phyloP scores from a whole-genome alignment of 2,113 vertebrate species.

The Ginglymostoma cirratum region DNA sequence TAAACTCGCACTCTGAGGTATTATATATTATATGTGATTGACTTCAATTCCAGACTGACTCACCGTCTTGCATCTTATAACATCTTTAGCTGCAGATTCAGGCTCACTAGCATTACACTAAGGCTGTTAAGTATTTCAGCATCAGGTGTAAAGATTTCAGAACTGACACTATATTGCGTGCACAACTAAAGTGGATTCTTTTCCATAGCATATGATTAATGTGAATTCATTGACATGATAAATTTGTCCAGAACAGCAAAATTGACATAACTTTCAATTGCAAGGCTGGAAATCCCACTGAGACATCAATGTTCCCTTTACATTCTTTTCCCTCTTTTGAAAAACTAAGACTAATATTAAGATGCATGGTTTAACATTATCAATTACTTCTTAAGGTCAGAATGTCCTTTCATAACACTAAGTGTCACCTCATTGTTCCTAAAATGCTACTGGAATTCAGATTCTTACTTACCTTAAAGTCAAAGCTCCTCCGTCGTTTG shows the following conservation, averaged over 20 bases:
- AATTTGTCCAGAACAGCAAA: not conserved
- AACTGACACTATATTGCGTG: not conserved
- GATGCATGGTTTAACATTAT: not conserved
- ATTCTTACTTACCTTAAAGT: not conserved
- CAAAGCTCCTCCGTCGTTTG: not conserved
- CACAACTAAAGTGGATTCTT: conserved; percentile 26
- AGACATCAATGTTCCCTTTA: not conserved
- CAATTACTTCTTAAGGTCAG: conserved; percentile 22
- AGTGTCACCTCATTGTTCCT: not conserved
- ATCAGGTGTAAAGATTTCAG: conserved; percentile 23
- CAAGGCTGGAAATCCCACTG: not conserved
- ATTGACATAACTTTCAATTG: conserved; percentile 22
- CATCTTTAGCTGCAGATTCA: conserved; percentile 8
- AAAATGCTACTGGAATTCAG: not conserved
- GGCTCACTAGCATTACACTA: not conserved
- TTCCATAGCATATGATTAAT: conserved; percentile 9
- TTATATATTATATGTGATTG: not conserved
- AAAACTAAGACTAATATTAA: conserved; percentile 20
- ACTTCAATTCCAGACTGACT: not conserved
- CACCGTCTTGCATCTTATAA: not conserved
- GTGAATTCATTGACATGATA: conserved; percentile 19
- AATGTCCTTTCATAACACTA: not conserved
- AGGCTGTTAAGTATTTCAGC: conserved; percentile 32
- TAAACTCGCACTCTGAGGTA: not conserved
- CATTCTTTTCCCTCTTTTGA: not conserved